These are phyloP conservation scores for Agonopterix arenella DNA, from an alignment of 2,888 invertebrate genomes.

Conservation along the genomic window DNA sequence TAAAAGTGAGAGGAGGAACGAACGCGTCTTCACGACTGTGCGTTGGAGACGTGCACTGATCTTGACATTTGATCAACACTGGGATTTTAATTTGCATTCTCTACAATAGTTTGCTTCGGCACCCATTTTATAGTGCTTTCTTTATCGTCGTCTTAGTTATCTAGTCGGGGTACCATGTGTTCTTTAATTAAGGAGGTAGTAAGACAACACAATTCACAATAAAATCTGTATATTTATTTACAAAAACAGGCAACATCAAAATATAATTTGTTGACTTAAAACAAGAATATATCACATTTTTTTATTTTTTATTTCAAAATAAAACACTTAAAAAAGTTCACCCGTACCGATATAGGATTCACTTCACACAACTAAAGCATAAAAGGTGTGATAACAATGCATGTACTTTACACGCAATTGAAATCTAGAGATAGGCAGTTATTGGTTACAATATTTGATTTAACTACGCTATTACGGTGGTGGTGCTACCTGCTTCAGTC, in stretches of 20 bases:
- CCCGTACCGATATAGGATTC: constrained; percentile 10
- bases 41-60: constrained; percentile 37
- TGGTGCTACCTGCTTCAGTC: neutral
- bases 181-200: too few species aligned
- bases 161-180: too few species aligned
- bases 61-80: constrained; percentile 53
- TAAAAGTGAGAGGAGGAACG: constrained; percentile 49
- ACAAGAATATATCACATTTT: too few species aligned
- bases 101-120: constrained; percentile 10
- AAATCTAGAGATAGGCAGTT: neutral
- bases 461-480: neutral
- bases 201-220: too few species aligned
- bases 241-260: too few species aligned
- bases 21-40: constrained; percentile 28
- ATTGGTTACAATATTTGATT: neutral
- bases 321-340: constrained; percentile 2
- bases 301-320: too few species aligned
- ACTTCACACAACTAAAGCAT: constrained; percentile 4
- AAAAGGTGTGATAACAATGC: neutral
- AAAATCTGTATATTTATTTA: too few species aligned
- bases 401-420: neutral
- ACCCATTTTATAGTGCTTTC: constrained; percentile 19
- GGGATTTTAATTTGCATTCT: constrained; percentile 35
- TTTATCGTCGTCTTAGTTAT: constrained; percentile 5
- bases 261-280: too few species aligned